Evolutionary conservation across 2,888 invertebrate species (phyloP).

Genomic region (Sinodicranocentrus sp.): DNA sequence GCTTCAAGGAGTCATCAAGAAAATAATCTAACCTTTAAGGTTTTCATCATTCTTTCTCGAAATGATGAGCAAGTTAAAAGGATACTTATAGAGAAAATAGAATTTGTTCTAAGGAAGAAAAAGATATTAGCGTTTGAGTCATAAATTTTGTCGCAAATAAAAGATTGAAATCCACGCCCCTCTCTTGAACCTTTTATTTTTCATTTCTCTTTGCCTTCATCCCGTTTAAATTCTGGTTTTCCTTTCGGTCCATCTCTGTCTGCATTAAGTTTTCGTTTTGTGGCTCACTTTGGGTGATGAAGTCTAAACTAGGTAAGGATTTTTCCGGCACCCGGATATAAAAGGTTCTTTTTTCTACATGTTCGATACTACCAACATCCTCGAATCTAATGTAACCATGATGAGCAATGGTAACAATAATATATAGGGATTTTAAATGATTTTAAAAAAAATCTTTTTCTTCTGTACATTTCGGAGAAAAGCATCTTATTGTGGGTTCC

Average conservation of each 20-base stretch:
- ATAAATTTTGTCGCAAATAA: constrained; percentile 77
- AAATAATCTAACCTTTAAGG: no score
- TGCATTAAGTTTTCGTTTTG: constrained; percentile 23
- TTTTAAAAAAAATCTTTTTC: constrained; percentile 1
- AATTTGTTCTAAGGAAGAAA: constrained; percentile 72
- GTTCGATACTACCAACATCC: no score
- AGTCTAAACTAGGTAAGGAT: constrained; percentile 24
- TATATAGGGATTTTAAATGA: constrained; percentile 40
- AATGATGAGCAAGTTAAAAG: constrained; percentile 45
- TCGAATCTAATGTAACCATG: constrained; percentile 25
- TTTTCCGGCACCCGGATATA: constrained; percentile 59
- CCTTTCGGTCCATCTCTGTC: background rate
- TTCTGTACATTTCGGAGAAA: background rate
- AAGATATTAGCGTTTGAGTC: constrained; percentile 76
- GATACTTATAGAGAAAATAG: constrained; percentile 48
- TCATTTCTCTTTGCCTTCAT: constrained; percentile 42
- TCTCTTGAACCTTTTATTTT: constrained; percentile 69
- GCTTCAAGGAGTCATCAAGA: no score
- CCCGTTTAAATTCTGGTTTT: constrained; percentile 33
- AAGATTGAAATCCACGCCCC: constrained; percentile 76
- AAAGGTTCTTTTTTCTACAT: background rate
- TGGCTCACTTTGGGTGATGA: constrained; percentile 37
- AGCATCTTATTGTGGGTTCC: background rate
- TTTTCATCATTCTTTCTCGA: constrained; percentile 18
- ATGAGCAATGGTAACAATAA: constrained; percentile 24